These are phyloP conservation scores for Hymenopus coronatus DNA, from an alignment of 2,888 invertebrate species.

Conservation along the genomic window DNA sequence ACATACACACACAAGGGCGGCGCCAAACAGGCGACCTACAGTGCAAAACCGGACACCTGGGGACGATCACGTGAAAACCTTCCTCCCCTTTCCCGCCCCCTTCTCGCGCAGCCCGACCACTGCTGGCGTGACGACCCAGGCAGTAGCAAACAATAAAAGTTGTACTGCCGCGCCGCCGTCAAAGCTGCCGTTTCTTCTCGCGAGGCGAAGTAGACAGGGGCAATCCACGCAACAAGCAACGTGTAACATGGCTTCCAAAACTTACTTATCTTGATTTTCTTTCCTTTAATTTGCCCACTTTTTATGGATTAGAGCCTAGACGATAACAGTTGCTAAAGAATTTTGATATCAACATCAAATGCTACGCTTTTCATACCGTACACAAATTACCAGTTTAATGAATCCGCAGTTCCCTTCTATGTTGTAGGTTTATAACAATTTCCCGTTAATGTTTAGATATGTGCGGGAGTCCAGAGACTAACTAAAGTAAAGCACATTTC, in stretches of 20 bases:
- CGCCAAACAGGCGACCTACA: conserved; percentile 29
- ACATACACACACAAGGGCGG: conserved; percentile 14
- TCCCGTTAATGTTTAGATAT: too few relatives aligned
- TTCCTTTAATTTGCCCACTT: not conserved
- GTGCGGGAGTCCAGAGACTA: too few relatives aligned
- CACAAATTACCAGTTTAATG: too few relatives aligned
- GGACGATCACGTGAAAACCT: conserved; percentile 22
- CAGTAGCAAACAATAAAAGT: conserved; percentile 27
- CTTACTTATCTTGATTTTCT: not conserved
- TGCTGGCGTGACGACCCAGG: not conserved
- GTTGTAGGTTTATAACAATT: too few relatives aligned
- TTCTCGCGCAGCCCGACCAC: not conserved
- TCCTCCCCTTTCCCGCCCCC: not conserved
- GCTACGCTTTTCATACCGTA: too few relatives aligned
- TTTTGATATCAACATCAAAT: too few relatives aligned
- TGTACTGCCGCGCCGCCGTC: not conserved
- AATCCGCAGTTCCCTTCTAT: too few relatives aligned
- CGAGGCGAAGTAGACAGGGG: not conserved
- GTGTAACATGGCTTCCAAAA: not conserved
- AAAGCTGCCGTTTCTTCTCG: not conserved
- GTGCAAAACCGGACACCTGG: conserved; percentile 33
- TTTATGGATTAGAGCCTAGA: too few relatives aligned
- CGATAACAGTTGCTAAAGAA: too few relatives aligned
- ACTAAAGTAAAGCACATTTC: too few relatives aligned
- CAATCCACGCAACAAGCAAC: conserved; percentile 2